Percentiles rank a stretch among this genome's conserved stretches.
Evolutionary conservation across 2,797 vertebrate species (phyloP).

Genomic region (Hypotaenidia okinawae): DNA sequence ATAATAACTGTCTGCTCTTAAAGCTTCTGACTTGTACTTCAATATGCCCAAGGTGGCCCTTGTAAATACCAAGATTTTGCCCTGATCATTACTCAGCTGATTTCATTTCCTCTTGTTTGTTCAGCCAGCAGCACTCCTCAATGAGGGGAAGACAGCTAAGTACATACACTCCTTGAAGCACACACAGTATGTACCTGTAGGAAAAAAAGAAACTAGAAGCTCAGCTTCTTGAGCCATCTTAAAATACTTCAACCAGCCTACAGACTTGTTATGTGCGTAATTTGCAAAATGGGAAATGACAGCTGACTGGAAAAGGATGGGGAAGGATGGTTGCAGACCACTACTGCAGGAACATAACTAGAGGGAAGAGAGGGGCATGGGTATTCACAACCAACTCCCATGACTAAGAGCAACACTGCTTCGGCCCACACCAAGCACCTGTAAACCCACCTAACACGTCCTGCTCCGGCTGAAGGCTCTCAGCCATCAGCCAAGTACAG

Average conservation of each 20-base stretch:
- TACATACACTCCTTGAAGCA: neutral
- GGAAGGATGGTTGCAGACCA: neutral
- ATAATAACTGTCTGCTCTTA: neutral
- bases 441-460: neutral
- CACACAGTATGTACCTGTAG: neutral
- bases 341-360: neutral
- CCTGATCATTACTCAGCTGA: neutral
- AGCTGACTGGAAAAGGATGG: neutral
- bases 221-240: neutral
- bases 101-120: neutral
- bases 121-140: neutral
- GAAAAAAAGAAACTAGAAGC: neutral
- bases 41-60: neutral
- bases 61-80: neutral
- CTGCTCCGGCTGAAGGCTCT: too few species aligned
- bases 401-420: neutral
- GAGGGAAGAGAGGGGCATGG: neutral
- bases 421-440: neutral
- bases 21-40: neutral
- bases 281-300: neutral
- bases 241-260: neutral
- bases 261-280: neutral
- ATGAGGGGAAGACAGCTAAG: neutral
- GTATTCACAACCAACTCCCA: neutral
- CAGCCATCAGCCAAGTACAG: neutral